Percentiles rank a stretch among this genome's conserved stretches.
These are phyloP conservation scores for Resseliella maxima DNA, from an alignment of 2,888 invertebrate species.

Conservation along the genomic window DNA sequence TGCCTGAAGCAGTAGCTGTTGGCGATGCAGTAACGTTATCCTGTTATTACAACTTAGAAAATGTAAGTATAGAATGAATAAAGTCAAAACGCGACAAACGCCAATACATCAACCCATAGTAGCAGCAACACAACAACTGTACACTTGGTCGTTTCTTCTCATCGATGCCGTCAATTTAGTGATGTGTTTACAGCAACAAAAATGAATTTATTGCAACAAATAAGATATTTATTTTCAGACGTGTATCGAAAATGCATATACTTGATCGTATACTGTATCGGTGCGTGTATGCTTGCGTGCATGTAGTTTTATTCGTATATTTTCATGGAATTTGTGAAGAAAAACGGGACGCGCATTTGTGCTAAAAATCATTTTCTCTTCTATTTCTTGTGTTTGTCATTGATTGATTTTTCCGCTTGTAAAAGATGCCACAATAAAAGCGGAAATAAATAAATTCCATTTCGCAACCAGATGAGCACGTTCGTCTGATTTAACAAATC, in stretches of 20 bases:
- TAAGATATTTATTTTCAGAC: constrained; percentile 6
- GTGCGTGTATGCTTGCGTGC: neutral
- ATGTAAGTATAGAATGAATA: constrained; percentile 58
- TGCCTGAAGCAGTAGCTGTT: constrained; percentile 60
- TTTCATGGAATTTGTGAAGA: neutral
- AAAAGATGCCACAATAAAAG: constrained; percentile 43
- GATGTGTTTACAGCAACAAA: constrained; percentile 33
- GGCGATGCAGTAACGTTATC: constrained; percentile 61
- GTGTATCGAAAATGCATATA: neutral
- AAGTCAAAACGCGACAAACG: neutral
- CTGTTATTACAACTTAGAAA: constrained; percentile 61
- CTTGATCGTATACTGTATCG: neutral
- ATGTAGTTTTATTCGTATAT: neutral
- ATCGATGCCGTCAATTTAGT: neutral
- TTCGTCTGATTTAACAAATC: constrained; percentile 47
- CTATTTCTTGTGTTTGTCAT: constrained; percentile 16
- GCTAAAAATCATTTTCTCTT: constrained; percentile 1
- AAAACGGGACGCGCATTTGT: neutral
- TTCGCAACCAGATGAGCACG: constrained; percentile 38
- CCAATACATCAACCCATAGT: too few relatives aligned
- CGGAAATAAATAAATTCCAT: constrained; percentile 52
- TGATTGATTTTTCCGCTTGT: constrained; percentile 55
- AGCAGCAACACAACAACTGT: neutral
- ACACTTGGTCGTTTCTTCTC: neutral
- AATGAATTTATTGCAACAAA: constrained; percentile 52